Evolutionary conservation across 2,797 vertebrate species (phyloP).

Genomic region (Acanthiza pusilla): DNA sequence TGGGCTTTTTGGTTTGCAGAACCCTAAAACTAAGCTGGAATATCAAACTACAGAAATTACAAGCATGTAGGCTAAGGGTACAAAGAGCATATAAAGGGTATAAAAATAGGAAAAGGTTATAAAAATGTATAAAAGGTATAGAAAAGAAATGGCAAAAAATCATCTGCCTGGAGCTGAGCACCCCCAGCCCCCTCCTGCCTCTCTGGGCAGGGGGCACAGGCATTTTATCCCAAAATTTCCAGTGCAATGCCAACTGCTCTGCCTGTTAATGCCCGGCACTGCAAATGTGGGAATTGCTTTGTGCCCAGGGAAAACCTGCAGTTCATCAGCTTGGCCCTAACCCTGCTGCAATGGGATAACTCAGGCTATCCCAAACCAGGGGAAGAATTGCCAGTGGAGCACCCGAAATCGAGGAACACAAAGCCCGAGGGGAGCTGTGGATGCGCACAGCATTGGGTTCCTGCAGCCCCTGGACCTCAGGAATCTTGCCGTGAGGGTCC

Average conservation of each 20-base stretch:
- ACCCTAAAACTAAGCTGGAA: too few species aligned
- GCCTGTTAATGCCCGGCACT: accelerated
- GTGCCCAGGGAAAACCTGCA: background rate
- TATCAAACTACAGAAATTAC: too few species aligned
- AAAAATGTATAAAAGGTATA: too few species aligned
- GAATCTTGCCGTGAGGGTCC: accelerated
- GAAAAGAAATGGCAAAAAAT: too few species aligned
- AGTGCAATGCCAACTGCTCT: background rate
- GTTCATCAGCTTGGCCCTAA: background rate
- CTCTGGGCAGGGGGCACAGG: background rate
- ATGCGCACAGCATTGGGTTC: accelerated
- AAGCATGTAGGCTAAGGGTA: too few species aligned
- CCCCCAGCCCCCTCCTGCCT: background rate
- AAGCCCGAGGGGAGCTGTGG: background rate
- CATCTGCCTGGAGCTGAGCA: background rate
- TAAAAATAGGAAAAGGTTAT: too few species aligned
- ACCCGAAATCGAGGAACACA: background rate
- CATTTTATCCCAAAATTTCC: background rate
- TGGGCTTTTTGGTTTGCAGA: too few species aligned
- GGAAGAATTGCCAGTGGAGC: background rate
- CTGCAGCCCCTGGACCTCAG: accelerated
- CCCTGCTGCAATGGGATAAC: background rate
- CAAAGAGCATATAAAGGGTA: too few species aligned
- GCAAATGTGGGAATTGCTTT: accelerated
- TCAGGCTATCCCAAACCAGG: background rate